A percentile compares a stretch with the other conserved stretches of the same genome.
These are phyloP conservation scores for Hypsopygia costalis DNA, from an alignment of 2,888 invertebrate species.

Conservation along the genomic window DNA sequence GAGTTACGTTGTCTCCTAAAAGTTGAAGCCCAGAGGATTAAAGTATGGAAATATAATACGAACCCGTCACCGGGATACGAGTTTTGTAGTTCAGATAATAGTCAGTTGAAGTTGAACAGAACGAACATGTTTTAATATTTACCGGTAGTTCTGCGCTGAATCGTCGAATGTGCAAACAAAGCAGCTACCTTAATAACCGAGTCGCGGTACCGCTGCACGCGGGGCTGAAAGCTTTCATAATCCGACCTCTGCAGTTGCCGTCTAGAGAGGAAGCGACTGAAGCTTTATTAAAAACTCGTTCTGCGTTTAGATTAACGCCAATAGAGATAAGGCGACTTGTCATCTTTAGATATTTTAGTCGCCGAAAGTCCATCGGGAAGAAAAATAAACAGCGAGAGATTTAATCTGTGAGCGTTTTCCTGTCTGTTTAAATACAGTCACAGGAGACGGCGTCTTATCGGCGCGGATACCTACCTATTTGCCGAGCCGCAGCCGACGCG, in stretches of 20 bases:
- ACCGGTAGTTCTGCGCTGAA: constrained; percentile 45
- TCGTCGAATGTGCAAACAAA: constrained; percentile 68
- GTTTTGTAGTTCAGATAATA: constrained; percentile 32
- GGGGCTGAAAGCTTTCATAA: constrained; percentile 62
- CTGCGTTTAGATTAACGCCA: constrained; percentile 57
- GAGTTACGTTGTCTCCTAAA: constrained; percentile 8
- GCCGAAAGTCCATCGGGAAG: constrained; percentile 45
- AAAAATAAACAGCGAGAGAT: constrained; percentile 70
- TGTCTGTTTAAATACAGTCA: constrained; percentile 75
- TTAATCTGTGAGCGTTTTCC: constrained; percentile 72
- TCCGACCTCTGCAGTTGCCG: constrained; percentile 47
- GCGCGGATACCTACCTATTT: constrained; percentile 58
- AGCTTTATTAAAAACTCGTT: constrained; percentile 60
- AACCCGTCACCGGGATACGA: constrained; percentile 26
- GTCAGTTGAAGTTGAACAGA: constrained; percentile 39
- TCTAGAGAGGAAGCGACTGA: constrained; percentile 39
- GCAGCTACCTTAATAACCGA: constrained; percentile 65
- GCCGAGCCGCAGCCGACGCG: constrained; percentile 50
- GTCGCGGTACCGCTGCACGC: constrained; percentile 48
- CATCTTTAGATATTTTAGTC: constrained; percentile 58
- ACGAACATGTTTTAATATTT: constrained; percentile 67
- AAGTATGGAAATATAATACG: constrained; percentile 7
- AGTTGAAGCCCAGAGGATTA: constrained; percentile 16
- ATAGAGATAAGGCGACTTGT: constrained; percentile 63
- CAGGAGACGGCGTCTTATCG: constrained; percentile 72